phyloP scores from a whole-genome alignment of 2,888 invertebrate species.

The Troides oblongomaculatus region DNA sequence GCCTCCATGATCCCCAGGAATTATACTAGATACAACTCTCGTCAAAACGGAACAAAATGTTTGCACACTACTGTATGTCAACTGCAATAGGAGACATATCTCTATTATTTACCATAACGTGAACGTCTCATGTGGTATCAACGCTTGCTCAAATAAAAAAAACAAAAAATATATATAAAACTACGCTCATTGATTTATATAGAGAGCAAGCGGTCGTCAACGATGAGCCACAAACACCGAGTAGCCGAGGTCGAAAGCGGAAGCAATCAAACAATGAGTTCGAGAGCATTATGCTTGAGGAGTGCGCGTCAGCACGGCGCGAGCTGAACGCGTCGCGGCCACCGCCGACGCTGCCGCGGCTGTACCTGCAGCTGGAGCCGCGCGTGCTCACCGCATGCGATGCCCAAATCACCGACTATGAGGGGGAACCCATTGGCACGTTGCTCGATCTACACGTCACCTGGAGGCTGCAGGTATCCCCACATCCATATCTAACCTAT shows the following conservation, averaged over 20 bases:
- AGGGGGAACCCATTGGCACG: constrained; percentile 59
- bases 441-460: constrained; percentile 61
- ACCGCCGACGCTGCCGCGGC: constrained; percentile 68
- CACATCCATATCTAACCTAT: background rate
- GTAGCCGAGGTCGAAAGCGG: constrained; percentile 33
- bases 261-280: constrained; percentile 37
- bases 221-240: constrained; percentile 28
- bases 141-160: too few relatives aligned
- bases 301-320: constrained; percentile 35
- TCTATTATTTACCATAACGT: too few relatives aligned
- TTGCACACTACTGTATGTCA: too few relatives aligned
- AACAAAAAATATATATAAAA: too few relatives aligned
- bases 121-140: too few relatives aligned
- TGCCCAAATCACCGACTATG: constrained; percentile 57
- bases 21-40: too few relatives aligned
- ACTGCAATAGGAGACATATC: too few relatives aligned
- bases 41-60: too few relatives aligned
- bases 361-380: constrained; percentile 68
- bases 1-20: too few relatives aligned
- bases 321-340: constrained; percentile 45
- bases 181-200: too few relatives aligned
- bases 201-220: constrained; percentile 28
- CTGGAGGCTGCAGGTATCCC: constrained; percentile 54
- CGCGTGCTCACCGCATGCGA: constrained; percentile 49
- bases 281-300: constrained; percentile 39